A percentile compares a stretch with the other conserved stretches of the same genome.
phyloP scores from a whole-genome alignment of 2,888 invertebrate species.

The Drosophila algonquin region DNA sequence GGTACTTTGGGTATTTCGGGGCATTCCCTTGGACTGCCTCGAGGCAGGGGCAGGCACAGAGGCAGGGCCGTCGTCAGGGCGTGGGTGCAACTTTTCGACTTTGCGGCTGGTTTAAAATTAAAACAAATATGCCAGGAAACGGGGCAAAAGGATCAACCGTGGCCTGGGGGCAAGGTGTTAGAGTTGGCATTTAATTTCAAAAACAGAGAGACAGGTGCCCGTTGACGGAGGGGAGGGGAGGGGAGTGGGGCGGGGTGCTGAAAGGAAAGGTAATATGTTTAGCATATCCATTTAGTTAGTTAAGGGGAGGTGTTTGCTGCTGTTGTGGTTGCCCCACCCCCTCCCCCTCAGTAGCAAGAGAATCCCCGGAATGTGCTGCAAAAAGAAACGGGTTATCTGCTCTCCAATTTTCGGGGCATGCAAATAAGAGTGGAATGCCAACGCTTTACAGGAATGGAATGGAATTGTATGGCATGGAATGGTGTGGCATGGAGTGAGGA shows the following conservation, averaged over 20 bases:
- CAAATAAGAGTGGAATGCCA: slow-evolving; percentile 26
- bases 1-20: slow-evolving; percentile 4
- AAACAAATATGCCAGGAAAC: slow-evolving; percentile 60
- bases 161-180: slow-evolving; percentile 25
- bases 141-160: background rate
- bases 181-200: slow-evolving; percentile 54
- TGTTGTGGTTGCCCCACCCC: slow-evolving; percentile 47
- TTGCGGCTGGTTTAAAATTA: slow-evolving; percentile 70
- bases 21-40: slow-evolving; percentile 13
- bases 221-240: background rate
- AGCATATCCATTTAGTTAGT: slow-evolving; percentile 49
- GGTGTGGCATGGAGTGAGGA: too few species aligned
- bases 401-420: slow-evolving; percentile 22
- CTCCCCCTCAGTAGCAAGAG: slow-evolving; percentile 18
- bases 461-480: too few species aligned
- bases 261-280: slow-evolving; percentile 42
- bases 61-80: background rate
- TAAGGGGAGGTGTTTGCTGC: too few species aligned
- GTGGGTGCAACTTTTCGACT: slow-evolving; percentile 54
- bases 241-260: background rate
- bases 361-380: slow-evolving; percentile 19
- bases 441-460: background rate
- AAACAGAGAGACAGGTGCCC: slow-evolving; percentile 22
- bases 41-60: background rate
- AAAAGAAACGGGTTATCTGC: slow-evolving; percentile 2